Evolutionary conservation across 2,113 vertebrate genomes (phyloP).

Genomic region (Epinephelus fuscoguttatus): DNA sequence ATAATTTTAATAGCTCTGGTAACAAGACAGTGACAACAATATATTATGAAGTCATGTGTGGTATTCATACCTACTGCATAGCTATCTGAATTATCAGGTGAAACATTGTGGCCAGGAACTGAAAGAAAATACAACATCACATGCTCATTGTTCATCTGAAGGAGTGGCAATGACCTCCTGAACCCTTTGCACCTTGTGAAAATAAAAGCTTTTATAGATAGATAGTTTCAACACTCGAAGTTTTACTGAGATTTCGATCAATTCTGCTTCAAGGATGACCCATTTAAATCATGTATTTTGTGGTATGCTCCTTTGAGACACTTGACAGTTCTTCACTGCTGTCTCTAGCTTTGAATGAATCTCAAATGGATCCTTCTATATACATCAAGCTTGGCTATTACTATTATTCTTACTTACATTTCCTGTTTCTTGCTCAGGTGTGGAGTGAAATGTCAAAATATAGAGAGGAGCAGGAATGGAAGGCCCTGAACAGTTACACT

Average conservation of each 20-base stretch:
- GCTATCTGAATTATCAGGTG: neutral
- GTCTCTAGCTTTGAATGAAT: conserved; percentile 39
- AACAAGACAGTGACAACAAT: conserved; percentile 43
- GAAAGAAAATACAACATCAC: conserved; percentile 7
- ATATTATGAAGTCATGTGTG: conserved; percentile 35
- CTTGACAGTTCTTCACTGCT: conserved; percentile 19
- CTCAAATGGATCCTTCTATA: conserved; percentile 37
- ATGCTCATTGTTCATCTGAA: conserved; percentile 5
- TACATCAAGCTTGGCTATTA: conserved; percentile 28
- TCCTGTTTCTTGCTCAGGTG: neutral
- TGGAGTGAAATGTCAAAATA: neutral
- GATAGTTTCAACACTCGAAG: neutral
- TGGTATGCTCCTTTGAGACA: conserved; percentile 36
- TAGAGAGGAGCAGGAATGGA: neutral
- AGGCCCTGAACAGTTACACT: neutral
- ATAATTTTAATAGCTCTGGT: conserved; percentile 55
- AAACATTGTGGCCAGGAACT: neutral
- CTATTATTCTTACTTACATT: conserved; percentile 2
- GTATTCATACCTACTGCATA: neutral
- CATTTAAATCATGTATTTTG: conserved; percentile 52
- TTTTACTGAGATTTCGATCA: conserved; percentile 17
- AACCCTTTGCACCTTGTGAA: conserved; percentile 10
- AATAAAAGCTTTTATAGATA: conserved; percentile 33
- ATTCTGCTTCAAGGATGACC: conserved; percentile 26
- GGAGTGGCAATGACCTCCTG: conserved; percentile 35